A percentile compares a stretch with the other conserved stretches of the same genome.
phyloP scores from a whole-genome alignment of 2,113 vertebrate genomes.

The Python bivittatus region DNA sequence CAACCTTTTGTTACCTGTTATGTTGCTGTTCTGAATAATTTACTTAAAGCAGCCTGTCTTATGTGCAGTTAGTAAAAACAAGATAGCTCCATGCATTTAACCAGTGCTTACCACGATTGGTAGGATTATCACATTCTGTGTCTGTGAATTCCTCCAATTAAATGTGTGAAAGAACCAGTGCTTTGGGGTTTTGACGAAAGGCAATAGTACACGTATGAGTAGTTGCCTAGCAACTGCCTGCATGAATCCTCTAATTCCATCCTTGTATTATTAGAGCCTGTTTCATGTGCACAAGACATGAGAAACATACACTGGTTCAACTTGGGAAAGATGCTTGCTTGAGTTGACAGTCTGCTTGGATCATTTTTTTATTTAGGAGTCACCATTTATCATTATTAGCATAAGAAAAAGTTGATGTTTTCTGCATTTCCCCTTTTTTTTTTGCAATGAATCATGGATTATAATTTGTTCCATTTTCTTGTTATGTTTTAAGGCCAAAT shows the following conservation, averaged over 20 bases:
- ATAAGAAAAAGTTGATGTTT: not conserved
- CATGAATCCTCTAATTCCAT: conserved; percentile 22
- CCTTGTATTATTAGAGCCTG: conserved; percentile 10
- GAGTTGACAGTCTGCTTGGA: not conserved
- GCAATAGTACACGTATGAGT: conserved; percentile 11
- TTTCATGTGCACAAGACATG: not conserved
- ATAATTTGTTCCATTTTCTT: not conserved
- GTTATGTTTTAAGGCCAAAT: not conserved
- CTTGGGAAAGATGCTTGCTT: not conserved
- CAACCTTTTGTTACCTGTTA: not conserved
- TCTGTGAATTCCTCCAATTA: conserved; percentile 31
- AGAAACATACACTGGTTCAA: not conserved
- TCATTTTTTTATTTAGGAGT: not conserved
- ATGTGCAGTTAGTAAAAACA: conserved; percentile 6
- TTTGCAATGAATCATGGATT: not conserved
- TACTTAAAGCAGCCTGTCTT: not conserved
- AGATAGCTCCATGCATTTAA: not conserved
- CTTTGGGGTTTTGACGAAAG: conserved; percentile 25
- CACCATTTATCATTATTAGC: not conserved
- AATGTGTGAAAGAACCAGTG: conserved; percentile 28
- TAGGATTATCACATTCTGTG: conserved; percentile 12
- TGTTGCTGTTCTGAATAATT: not conserved
- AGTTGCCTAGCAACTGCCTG: conserved; percentile 35
- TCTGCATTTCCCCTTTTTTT: no score
- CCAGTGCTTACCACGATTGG: conserved; percentile 5